phyloP scores from a whole-genome alignment of 2,113 vertebrate species.

The Dasyprocta punctata region DNA sequence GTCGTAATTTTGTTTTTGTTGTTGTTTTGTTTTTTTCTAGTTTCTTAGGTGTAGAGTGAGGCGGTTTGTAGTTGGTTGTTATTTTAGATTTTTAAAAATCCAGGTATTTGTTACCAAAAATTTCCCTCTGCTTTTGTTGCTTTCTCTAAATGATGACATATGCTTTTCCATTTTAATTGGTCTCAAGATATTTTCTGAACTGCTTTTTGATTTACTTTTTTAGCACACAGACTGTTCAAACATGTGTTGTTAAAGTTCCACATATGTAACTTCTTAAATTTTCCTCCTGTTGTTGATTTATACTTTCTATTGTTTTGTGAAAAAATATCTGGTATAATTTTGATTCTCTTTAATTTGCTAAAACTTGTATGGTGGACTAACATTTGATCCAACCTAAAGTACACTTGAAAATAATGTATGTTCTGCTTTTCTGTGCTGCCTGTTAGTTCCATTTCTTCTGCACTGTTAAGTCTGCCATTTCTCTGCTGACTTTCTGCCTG shows the following conservation, averaged over 20 bases:
- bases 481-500: not conserved
- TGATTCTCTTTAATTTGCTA: not conserved
- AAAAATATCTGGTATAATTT: not conserved
- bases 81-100: not conserved
- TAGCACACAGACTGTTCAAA: not conserved
- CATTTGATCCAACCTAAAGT: not conserved
- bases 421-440: too few relatives aligned
- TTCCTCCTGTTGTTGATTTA: not conserved
- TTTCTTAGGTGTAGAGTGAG: not conserved
- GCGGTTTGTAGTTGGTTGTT: not conserved
- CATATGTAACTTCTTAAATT: not conserved
- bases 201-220: not conserved
- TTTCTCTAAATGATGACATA: not conserved
- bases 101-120: not conserved
- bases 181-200: not conserved
- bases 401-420: not conserved
- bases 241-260: not conserved
- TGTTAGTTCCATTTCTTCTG: not conserved
- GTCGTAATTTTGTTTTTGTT: not conserved
- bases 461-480: not conserved
- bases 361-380: not conserved
- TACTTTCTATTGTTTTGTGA: not conserved
- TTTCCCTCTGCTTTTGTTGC: not conserved
- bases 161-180: not conserved
- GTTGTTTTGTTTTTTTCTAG: not conserved